phyloP scores from a whole-genome alignment of 2,888 invertebrate genomes.

The Aspidapion aeneum region DNA sequence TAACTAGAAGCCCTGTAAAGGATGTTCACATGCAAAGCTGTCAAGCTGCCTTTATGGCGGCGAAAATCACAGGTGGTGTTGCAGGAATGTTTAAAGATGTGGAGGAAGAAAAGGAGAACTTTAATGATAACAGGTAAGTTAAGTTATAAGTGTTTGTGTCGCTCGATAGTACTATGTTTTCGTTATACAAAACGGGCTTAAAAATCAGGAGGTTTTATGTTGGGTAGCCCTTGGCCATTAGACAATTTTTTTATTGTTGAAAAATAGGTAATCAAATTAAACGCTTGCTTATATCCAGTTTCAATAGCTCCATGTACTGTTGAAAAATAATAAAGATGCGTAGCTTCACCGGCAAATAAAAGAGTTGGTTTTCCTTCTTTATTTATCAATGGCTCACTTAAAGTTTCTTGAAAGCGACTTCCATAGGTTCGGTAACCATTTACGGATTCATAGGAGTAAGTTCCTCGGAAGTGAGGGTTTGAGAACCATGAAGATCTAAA shows the following conservation, averaged over 20 bases:
- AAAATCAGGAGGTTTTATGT: background rate
- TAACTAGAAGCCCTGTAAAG: conserved; percentile 41
- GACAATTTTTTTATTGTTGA: too few species aligned
- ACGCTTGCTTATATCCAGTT: conserved; percentile 49
- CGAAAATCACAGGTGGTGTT: conserved; percentile 34
- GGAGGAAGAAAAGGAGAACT: conserved; percentile 6
- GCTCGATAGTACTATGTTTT: too few species aligned
- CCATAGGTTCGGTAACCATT: conserved; percentile 13
- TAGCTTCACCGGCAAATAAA: conserved; percentile 57
- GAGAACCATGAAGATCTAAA: conserved; percentile 31
- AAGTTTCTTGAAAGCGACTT: conserved; percentile 6
- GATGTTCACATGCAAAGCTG: conserved; percentile 36
- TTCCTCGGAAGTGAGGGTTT: conserved; percentile 34
- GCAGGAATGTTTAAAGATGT: conserved; percentile 31
- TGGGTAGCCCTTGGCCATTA: too few species aligned
- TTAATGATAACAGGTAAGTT: conserved; percentile 17
- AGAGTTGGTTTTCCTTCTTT: conserved; percentile 47
- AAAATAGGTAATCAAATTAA: conserved; percentile 35
- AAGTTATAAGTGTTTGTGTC: too few species aligned
- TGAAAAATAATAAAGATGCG: conserved; percentile 44
- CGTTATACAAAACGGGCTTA: background rate
- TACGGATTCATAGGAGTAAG: conserved; percentile 31
- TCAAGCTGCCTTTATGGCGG: conserved; percentile 31
- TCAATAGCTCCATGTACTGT: conserved; percentile 52
- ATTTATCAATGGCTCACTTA: conserved; percentile 19